These are phyloP conservation scores for Capromys pilorides DNA, from an alignment of 2,797 vertebrate species.

Conservation along the genomic window DNA sequence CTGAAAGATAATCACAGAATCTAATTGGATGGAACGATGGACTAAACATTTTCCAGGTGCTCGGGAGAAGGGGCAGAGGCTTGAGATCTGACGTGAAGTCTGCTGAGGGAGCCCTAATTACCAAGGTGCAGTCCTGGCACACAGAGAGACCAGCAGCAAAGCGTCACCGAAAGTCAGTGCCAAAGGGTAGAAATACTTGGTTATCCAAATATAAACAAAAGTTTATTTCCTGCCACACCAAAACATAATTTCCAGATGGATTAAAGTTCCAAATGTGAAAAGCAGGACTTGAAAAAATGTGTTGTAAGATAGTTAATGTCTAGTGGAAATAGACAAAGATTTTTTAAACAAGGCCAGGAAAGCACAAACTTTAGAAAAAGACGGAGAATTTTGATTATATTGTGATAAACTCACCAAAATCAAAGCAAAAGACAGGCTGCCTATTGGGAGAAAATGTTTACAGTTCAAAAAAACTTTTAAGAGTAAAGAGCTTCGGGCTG, in stretches of 20 bases:
- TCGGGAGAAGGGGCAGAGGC: not conserved
- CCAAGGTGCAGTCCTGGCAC: too few species aligned
- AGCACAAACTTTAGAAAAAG: not conserved
- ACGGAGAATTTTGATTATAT: not conserved
- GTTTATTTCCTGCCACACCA: not conserved
- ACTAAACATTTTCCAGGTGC: not conserved
- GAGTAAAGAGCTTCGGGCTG: not conserved
- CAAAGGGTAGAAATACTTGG: constrained; percentile 4
- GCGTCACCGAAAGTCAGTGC: not conserved
- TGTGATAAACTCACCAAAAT: constrained; percentile 15
- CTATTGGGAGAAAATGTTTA: not conserved
- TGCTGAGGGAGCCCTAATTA: not conserved
- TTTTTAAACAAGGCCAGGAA: not conserved
- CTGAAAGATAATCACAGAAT: not conserved
- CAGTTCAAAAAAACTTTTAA: not conserved
- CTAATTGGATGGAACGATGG: not conserved
- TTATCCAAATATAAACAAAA: not conserved
- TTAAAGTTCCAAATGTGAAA: constrained; percentile 42
- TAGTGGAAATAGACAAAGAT: not conserved
- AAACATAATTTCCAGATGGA: constrained; percentile 44
- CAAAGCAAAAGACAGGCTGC: not conserved
- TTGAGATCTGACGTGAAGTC: not conserved
- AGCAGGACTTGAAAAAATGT: constrained; percentile 25
- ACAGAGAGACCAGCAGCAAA: not conserved
- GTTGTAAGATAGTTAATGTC: not conserved